These are phyloP conservation scores for Stichodactyla helianthus DNA, from an alignment of 64 coral and sea anemone genomes.

Conservation along the genomic window DNA sequence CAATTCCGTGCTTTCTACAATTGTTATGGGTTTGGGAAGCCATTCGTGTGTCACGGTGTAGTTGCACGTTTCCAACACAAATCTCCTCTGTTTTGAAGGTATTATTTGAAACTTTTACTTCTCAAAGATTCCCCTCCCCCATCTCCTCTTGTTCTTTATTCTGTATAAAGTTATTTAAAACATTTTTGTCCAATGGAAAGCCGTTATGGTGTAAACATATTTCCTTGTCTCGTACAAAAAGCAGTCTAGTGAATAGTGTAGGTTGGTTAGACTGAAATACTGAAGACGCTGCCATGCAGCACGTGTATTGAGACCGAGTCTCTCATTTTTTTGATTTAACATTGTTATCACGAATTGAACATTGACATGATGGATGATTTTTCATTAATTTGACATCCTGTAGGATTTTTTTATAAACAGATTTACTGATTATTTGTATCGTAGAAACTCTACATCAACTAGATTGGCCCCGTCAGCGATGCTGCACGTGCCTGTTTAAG, in stretches of 20 bases:
- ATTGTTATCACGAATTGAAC: slow-evolving; percentile 16
- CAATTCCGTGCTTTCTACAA: no score
- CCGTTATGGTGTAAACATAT: neutral
- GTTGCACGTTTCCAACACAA: neutral
- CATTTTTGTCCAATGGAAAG: neutral
- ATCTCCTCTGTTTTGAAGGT: neutral
- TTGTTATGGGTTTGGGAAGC: neutral
- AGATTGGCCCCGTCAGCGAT: neutral
- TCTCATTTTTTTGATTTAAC: slow-evolving; percentile 1
- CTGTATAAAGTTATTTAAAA: neutral
- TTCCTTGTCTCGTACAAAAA: neutral
- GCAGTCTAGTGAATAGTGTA: neutral
- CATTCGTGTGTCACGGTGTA: neutral
- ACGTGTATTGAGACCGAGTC: slow-evolving; percentile 17
- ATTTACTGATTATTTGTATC: neutral
- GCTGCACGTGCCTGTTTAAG: neutral
- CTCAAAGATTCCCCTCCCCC: neutral
- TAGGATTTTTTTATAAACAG: slow-evolving; percentile 16
- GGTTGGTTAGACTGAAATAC: slow-evolving; percentile 5
- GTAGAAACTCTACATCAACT: neutral
- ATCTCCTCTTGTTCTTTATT: neutral
- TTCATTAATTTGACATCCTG: neutral
- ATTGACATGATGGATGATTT: neutral
- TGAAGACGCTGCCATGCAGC: slow-evolving; percentile 23
- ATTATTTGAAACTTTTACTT: neutral